These are phyloP conservation scores for Sphaerophoria taeniata DNA, from an alignment of 2,888 invertebrate genomes.

Conservation along the genomic window DNA sequence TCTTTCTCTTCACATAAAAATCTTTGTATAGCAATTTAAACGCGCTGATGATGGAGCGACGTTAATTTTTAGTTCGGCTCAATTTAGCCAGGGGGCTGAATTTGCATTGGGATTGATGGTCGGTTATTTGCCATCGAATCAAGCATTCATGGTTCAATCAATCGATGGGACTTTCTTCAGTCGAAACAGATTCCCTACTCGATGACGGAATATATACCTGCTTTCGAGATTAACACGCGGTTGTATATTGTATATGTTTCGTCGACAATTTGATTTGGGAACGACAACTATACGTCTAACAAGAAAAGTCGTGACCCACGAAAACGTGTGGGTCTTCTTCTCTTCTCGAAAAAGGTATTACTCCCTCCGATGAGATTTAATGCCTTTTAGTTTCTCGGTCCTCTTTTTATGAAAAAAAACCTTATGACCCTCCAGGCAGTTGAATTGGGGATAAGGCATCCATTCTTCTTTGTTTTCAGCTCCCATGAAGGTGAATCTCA, in stretches of 20 bases:
- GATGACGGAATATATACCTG: constrained; percentile 37
- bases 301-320: constrained; percentile 71
- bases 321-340: constrained; percentile 52
- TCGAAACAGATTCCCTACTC: constrained; percentile 6
- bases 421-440: constrained; percentile 62
- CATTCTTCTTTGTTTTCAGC: constrained; percentile 27
- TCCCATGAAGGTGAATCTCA: constrained; percentile 33
- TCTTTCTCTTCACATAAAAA: constrained; percentile 12
- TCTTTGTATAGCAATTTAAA: constrained; percentile 22
- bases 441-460: constrained; percentile 53
- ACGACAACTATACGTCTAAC: constrained; percentile 23
- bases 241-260: constrained; percentile 49
- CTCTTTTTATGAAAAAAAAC: constrained; percentile 37
- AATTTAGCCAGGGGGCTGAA: constrained; percentile 55
- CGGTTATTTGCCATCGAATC: constrained; percentile 55
- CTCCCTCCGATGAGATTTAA: constrained; percentile 48
- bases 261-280: constrained; percentile 42
- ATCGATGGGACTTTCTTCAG: constrained; percentile 51
- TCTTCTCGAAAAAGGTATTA: constrained; percentile 12
- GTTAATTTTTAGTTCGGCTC: constrained; percentile 60
- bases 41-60: constrained; percentile 45
- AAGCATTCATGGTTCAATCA: constrained; percentile 71
- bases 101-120: constrained; percentile 45
- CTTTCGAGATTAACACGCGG: constrained; percentile 57
- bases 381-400: background rate